These are phyloP conservation scores for Antheraea assamensis DNA, from an alignment of 2,888 invertebrate species.

Conservation along the genomic window DNA sequence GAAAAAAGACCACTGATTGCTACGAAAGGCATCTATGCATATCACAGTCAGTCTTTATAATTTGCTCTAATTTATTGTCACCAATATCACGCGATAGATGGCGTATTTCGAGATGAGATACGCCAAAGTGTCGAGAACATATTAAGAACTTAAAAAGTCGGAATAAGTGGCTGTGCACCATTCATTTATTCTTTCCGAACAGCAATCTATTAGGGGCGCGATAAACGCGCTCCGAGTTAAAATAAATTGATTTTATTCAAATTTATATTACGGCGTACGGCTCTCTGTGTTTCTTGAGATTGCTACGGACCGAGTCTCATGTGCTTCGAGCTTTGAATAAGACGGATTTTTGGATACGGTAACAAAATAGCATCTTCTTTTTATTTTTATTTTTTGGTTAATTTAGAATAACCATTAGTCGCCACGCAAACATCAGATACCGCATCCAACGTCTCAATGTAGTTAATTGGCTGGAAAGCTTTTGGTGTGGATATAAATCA, in stretches of 20 bases:
- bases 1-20: background rate
- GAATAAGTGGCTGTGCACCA: conserved; percentile 36
- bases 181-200: conserved; percentile 54
- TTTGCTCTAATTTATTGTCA: background rate
- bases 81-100: background rate
- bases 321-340: background rate
- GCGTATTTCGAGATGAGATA: background rate
- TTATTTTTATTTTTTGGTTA: too few relatives aligned
- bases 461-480: background rate
- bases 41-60: too few relatives aligned
- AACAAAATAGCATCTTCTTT: conserved; percentile 9
- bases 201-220: conserved; percentile 73
- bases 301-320: conserved; percentile 59
- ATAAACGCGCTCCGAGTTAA: conserved; percentile 73
- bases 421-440: too few relatives aligned
- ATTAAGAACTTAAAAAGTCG: background rate
- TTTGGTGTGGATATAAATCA: background rate
- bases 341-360: conserved; percentile 38
- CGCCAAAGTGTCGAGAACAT: background rate
- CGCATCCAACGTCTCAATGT: background rate
- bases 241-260: conserved; percentile 82
- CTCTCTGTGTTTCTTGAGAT: conserved; percentile 72
- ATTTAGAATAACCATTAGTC: too few relatives aligned
- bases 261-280: conserved; percentile 72
- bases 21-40: background rate